A percentile compares a stretch with the other conserved stretches of the same genome.
Conservation (phyloP, 1,140 invertebrate genomes). For the Wasmannia auropunctata region DNA sequence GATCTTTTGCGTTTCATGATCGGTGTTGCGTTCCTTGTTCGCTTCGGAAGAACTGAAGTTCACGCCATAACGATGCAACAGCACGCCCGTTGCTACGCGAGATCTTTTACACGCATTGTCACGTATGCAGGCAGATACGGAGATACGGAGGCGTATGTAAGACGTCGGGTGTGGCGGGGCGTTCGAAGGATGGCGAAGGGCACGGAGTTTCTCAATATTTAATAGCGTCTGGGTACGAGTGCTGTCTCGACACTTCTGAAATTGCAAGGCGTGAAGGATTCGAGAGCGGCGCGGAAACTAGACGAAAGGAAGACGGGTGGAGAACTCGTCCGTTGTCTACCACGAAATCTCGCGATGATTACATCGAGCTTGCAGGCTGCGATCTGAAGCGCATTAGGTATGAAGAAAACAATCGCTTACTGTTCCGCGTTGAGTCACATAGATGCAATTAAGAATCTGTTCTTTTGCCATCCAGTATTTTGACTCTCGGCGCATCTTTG, state of each 20-base stretch:
- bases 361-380: slow-evolving; percentile 55
- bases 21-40: not conserved
- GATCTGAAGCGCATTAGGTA: slow-evolving; percentile 64
- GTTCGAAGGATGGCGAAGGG: slow-evolving; percentile 42
- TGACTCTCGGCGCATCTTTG: not conserved
- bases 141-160: slow-evolving; percentile 7
- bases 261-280: slow-evolving; percentile 80
- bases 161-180: not conserved
- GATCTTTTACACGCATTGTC: slow-evolving; percentile 31
- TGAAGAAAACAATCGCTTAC: not conserved
- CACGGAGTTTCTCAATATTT: slow-evolving; percentile 83
- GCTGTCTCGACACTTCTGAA: slow-evolving; percentile 85
- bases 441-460: not conserved
- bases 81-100: not conserved
- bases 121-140: slow-evolving; percentile 18
- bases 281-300: slow-evolving; percentile 65
- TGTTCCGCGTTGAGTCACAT: no score
- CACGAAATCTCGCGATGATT: slow-evolving; percentile 42
- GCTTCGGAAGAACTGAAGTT: not conserved
- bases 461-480: not conserved
- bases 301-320: slow-evolving; percentile 46
- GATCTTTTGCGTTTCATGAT: not conserved
- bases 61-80: not conserved
- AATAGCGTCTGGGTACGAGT: slow-evolving; percentile 83
- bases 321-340: slow-evolving; percentile 48